Base-by-base conservation (phyloP, 2,113 vertebrate genomes). In the Axis porcinus region DNA sequence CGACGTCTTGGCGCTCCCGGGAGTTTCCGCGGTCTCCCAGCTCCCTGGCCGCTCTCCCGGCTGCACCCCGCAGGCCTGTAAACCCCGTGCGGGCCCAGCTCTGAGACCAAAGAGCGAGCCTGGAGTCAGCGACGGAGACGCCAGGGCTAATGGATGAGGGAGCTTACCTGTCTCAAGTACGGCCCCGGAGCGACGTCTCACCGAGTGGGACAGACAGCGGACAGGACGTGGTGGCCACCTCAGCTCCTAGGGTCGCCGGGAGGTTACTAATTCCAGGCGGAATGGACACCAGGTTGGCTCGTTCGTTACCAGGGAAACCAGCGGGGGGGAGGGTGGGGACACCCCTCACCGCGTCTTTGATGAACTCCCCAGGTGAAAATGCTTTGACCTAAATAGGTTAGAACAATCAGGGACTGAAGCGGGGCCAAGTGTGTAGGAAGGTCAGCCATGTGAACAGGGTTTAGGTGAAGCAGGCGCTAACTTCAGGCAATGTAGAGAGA, bases 1-100 rank as follows among this genome's bases (percentile, higher is more conserved):
- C 13, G 0, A 40, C 21, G 3, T 27, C 52, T 1, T 5, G 5
- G 52, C 3, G 5, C 21, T 83, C 81, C 9, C 0, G 33, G 52
- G 33, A 36, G 33, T 25, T 14, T 8, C 81, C n/a, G 25, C 9
- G 7, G 52, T 15, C 52, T 27, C 21, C 81, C n/a, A 14, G 81
- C 13, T 36, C 10, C 33, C 36, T 1, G 50, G 33, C 33, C 47
- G 12, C 11, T 21, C 7, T 50, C 30, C 50, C 10, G 79, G 6
- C 79, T 27, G 81, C 52, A 83, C 12, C 6, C 1, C 4, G 1
- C 11, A 36, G n/a, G 52, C 52, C 50, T 27, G 50, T 13, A 55
- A 83, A 9, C 6, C 33, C 33, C 4, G 33, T 3, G 21, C 81
- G 3, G 52, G 52, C 10, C 52, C 81, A 16, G 52, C 50, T 36